These are phyloP conservation scores for Pelecanoides urinatrix DNA, from an alignment of 2,113 vertebrate species.

Conservation along the genomic window DNA sequence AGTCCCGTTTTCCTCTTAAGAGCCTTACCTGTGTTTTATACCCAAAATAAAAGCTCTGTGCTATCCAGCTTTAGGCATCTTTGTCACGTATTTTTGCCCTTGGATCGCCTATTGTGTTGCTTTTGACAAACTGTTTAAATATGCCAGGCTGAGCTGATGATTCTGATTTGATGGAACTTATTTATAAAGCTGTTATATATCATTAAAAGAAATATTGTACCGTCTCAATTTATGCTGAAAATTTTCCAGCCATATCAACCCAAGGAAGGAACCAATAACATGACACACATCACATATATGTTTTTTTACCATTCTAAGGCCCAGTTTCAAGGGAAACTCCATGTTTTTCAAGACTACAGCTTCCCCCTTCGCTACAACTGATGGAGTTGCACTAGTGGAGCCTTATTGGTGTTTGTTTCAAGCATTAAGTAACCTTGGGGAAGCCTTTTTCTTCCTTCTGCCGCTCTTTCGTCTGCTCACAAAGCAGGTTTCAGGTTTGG, in stretches of 20 bases:
- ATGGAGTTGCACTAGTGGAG: background rate
- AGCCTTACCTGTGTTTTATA: background rate
- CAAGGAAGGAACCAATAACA: background rate
- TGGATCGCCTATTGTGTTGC: background rate
- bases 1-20: background rate
- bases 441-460: conserved; percentile 65
- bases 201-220: background rate
- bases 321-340: background rate
- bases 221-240: background rate
- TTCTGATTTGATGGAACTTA: background rate
- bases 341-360: background rate
- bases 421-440: conserved; percentile 29
- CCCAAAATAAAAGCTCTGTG: background rate
- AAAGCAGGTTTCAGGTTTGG: conserved; percentile 83
- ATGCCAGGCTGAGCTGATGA: background rate
- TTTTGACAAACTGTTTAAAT: background rate
- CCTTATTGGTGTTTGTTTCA: conserved; percentile 56
- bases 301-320: background rate
- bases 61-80: background rate
- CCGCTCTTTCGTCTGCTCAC: conserved; percentile 69
- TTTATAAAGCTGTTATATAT: background rate
- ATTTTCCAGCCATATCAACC: background rate
- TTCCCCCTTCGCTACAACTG: background rate
- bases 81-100: background rate
- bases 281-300: rapidly evolving